Evolutionary conservation across 2,797 vertebrate species (phyloP).

Genomic region (Paratrypauchen microcephalus): DNA sequence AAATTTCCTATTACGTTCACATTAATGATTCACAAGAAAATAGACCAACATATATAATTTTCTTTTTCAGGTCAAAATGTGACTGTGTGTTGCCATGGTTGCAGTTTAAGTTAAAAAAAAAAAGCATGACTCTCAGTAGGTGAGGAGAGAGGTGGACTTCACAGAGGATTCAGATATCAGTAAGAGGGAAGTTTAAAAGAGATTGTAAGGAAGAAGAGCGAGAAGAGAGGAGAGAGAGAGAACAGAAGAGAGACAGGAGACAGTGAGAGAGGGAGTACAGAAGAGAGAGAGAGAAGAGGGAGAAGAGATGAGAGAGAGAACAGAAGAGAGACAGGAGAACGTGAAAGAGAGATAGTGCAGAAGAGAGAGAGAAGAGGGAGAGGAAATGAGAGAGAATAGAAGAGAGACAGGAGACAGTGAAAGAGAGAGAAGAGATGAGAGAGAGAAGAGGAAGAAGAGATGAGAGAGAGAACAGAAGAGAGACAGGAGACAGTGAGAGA

Average conservation of each 20-base stretch:
- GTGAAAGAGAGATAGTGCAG: no score
- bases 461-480: constrained; percentile 10
- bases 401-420: constrained; percentile 16
- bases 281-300: neutral
- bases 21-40: no score
- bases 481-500: constrained; percentile 14
- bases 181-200: constrained; percentile 17
- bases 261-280: no score
- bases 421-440: constrained; percentile 20
- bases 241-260: no score
- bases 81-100: neutral
- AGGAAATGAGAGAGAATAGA: constrained; percentile 16
- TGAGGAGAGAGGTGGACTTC: neutral
- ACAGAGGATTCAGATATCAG: neutral
- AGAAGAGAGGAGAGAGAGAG: neutral
- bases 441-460: constrained; percentile 22
- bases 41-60: neutral
- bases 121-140: neutral
- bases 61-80: constrained; percentile 41
- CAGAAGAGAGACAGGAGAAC: neutral
- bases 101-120: neutral
- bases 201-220: constrained; percentile 11
- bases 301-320: constrained; percentile 14
- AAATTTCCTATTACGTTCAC: no score
- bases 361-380: neutral